These are phyloP conservation scores for Caenorhabditis remanei DNA, from an alignment of 1,140 invertebrate genomes.

Conservation along the genomic window DNA sequence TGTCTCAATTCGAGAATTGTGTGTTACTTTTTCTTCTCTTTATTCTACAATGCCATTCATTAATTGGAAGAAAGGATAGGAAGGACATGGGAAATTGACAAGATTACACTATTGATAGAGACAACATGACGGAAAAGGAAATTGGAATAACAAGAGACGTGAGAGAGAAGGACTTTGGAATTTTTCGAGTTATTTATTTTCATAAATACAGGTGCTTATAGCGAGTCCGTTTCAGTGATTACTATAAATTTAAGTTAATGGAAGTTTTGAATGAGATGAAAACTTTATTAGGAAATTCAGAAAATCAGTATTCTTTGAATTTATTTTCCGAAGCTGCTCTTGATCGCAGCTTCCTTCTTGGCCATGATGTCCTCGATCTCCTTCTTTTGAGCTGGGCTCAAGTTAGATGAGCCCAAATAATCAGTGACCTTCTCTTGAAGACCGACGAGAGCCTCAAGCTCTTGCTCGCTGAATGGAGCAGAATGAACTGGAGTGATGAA, in stretches of 20 bases:
- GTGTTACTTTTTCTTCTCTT: constrained; percentile 18
- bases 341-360: not conserved
- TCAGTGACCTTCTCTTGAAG: not conserved
- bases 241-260: too few species aligned
- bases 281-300: not conserved
- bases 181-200: too few species aligned
- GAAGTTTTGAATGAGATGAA: too few species aligned
- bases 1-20: constrained; percentile 43
- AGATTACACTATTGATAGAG: constrained; percentile 10
- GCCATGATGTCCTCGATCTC: constrained; percentile 10
- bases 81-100: constrained; percentile 7
- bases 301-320: not conserved
- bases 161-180: too few species aligned
- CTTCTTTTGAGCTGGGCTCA: constrained; percentile 14
- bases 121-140: not conserved
- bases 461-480: not conserved
- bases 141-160: not conserved
- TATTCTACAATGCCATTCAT: constrained; percentile 2
- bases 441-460: not conserved
- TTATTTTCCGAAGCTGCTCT: not conserved
- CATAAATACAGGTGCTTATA: too few species aligned
- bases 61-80: constrained; percentile 4
- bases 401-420: not conserved
- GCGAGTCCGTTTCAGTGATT: too few species aligned
- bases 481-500: not conserved